Percentiles rank a stretch among this genome's conserved stretches.
These are phyloP conservation scores for Seladonia tumulorum DNA, from an alignment of 2,888 invertebrate species.

Conservation along the genomic window DNA sequence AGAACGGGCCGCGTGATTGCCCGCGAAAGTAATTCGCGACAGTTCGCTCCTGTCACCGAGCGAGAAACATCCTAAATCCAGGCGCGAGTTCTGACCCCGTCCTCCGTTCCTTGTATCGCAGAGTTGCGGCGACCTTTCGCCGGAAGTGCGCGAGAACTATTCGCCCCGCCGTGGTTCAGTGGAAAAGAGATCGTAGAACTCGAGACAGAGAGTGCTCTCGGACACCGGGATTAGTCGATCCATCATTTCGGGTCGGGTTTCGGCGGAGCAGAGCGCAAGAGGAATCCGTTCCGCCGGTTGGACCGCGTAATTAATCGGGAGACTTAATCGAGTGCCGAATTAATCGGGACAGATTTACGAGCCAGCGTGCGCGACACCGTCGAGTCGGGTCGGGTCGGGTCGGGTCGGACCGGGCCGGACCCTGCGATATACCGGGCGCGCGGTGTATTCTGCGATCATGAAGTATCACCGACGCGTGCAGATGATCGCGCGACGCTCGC, in stretches of 20 bases:
- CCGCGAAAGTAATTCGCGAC: neutral
- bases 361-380: neutral
- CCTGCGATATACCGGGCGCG: neutral
- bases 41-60: neutral
- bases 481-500: slow-evolving; percentile 41
- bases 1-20: slow-evolving; percentile 11
- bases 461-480: slow-evolving; percentile 53
- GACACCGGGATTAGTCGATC: slow-evolving; percentile 44
- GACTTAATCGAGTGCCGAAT: slow-evolving; percentile 70
- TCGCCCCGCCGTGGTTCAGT: neutral
- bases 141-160: slow-evolving; percentile 3
- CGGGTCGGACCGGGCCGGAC: neutral
- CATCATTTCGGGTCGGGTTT: slow-evolving; percentile 49
- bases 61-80: neutral
- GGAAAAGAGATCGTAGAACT: neutral
- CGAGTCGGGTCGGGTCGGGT: neutral
- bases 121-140: neutral
- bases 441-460: slow-evolving; percentile 48
- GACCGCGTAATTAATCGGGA: slow-evolving; percentile 67
- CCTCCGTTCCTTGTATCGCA: neutral
- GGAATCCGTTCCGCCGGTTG: slow-evolving; percentile 24
- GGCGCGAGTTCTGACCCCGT: neutral
- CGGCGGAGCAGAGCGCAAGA: slow-evolving; percentile 24
- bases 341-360: slow-evolving; percentile 68
- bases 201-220: neutral